Percentiles rank a stretch among this genome's conserved stretches.
These are phyloP conservation scores for Rafetus swinhoei DNA, from an alignment of 2,113 vertebrate species.

Conservation along the genomic window DNA sequence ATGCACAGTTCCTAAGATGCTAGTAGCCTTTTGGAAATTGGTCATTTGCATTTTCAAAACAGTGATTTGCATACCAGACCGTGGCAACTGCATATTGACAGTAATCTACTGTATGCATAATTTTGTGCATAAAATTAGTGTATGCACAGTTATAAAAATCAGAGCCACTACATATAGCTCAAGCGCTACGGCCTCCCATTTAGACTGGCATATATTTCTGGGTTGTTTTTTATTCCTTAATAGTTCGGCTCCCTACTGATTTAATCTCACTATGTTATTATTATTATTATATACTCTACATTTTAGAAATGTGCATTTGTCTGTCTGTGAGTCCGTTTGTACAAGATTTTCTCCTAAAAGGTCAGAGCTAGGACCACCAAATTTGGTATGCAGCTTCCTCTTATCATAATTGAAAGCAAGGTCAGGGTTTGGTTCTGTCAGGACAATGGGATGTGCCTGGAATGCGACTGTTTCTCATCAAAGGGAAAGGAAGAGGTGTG, in stretches of 20 bases:
- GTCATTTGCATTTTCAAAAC: conserved; percentile 1
- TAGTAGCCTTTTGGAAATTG: neutral
- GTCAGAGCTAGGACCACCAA: too few relatives aligned
- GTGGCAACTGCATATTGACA: neutral
- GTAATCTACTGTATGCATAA: neutral
- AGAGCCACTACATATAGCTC: neutral
- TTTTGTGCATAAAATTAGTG: neutral
- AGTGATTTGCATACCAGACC: neutral
- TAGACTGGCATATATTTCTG: fast-evolving
- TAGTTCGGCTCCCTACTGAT: neutral
- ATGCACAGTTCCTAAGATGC: neutral
- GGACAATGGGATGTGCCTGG: too few relatives aligned
- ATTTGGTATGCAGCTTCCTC: too few relatives aligned
- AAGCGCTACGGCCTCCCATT: neutral
- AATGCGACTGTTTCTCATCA: too few relatives aligned
- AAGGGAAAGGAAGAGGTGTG: too few relatives aligned
- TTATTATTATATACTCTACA: too few relatives aligned
- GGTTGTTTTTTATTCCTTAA: neutral
- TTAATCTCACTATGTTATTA: too few relatives aligned
- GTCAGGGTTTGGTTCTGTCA: too few relatives aligned
- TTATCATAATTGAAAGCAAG: too few relatives aligned
- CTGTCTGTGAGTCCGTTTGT: too few relatives aligned
- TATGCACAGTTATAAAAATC: fast-evolving
- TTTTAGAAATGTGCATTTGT: too few relatives aligned
- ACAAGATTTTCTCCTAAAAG: too few relatives aligned